Base-by-base conservation (phyloP, 2,888 invertebrate genomes). In the Drosophila demipolita region DNA sequence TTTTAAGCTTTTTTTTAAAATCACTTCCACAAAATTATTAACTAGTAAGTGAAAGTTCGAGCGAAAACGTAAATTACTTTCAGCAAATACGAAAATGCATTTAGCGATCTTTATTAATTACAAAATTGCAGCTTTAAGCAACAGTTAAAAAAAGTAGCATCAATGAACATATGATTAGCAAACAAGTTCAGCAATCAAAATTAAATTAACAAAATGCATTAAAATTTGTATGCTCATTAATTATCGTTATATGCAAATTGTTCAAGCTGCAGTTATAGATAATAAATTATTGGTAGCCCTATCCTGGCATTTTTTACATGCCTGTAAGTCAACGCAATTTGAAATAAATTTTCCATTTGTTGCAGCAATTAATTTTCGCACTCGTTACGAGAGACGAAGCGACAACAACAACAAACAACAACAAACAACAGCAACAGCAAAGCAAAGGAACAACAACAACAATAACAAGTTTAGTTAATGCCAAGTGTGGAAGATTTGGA, bases 281-380 rank as follows among this genome's bases (percentile, higher is more conserved):
- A 61, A 75, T 78, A 75, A 78, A 78, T 77, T 49, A 63, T 53
- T 53, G 55, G 12, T 40, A 53, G 52, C 59, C n/a, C 60, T 50
- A 33, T 45, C 35, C 15, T 20, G 12, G 20, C 29, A 55, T 58
- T 54, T 54, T 53, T 29, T 9, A 63, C 42, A 64, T 45, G 58
- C 32, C 23, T 45, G 53, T 29, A 57, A 69, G 59, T 54, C 50
- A 66, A 66, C 66, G 49, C 68, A 53, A 63, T 64, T 60, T 54
- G 49, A 66, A 75, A 78, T 88, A 75, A 80, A 75, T 80, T 84
- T 84, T 84, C 75, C 75, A 73, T 73, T 73, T 70, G 64, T 62
- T 59, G 60, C 45, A 62, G 75, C 87, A 76, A 86, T 87, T 87
- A 89, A 86, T 84, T 89, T 88, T 78, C 59, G 60, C 53, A 61